These are phyloP conservation scores for Coracias cyanogaster DNA, from an alignment of 2,797 vertebrate genomes.

Conservation along the genomic window DNA sequence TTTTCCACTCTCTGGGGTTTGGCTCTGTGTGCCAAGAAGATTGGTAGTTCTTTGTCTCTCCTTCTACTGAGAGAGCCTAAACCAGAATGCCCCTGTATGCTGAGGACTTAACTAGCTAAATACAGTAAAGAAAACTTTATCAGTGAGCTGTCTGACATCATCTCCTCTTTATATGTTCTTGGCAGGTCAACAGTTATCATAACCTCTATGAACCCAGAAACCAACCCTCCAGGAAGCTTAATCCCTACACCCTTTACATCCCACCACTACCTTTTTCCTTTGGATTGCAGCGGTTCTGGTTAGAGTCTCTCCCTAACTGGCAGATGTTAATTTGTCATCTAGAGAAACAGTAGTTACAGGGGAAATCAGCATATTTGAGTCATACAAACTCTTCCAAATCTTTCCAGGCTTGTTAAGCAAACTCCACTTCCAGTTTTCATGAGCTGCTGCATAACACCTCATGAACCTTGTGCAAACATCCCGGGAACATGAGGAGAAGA, in stretches of 20 bases:
- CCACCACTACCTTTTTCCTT: background rate
- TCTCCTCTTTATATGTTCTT: background rate
- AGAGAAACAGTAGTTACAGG: background rate
- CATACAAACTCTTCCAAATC: background rate
- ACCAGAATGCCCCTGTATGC: background rate
- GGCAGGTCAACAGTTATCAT: background rate
- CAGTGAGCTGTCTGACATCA: background rate
- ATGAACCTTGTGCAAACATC: background rate
- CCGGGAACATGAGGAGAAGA: background rate
- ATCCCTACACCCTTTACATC: background rate
- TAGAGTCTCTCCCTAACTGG: background rate
- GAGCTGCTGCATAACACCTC: background rate
- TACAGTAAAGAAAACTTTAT: background rate
- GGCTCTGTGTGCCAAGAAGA: background rate
- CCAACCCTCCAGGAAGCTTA: background rate
- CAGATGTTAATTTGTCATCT: background rate
- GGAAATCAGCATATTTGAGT: background rate
- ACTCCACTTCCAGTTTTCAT: background rate
- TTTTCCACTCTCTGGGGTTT: background rate
- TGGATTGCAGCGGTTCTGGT: background rate
- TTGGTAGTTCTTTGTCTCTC: background rate
- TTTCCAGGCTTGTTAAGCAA: background rate
- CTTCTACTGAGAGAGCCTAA: background rate
- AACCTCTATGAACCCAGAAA: background rate
- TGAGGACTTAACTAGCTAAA: background rate